These are phyloP conservation scores for Cylindroiulus punctatus DNA, from an alignment of 2,888 invertebrate genomes.

Conservation along the genomic window DNA sequence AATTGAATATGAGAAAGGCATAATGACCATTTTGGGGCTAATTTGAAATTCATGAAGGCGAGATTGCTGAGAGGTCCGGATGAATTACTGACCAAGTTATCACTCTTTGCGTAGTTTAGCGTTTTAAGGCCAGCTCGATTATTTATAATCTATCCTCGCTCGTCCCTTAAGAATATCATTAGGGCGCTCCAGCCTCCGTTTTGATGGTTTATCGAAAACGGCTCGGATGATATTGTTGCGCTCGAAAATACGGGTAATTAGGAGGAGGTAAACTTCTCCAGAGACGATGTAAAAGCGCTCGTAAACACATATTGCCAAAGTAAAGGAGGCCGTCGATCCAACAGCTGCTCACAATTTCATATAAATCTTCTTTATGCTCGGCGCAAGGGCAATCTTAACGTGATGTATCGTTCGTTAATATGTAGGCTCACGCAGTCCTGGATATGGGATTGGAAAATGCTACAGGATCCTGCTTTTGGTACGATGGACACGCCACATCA, in stretches of 20 bases:
- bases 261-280: slow-evolving; percentile 34
- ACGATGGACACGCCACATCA: no score
- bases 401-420: slow-evolving; percentile 29
- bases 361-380: slow-evolving; percentile 23
- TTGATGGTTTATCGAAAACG: slow-evolving; percentile 1
- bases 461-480: no score
- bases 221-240: neutral
- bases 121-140: slow-evolving; percentile 21
- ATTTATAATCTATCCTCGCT: neutral
- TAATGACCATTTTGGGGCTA: slow-evolving; percentile 1
- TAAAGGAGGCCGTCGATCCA: slow-evolving; percentile 1
- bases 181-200: neutral
- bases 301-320: slow-evolving; percentile 38
- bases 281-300: slow-evolving; percentile 37
- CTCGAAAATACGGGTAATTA: slow-evolving; percentile 12
- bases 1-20: neutral
- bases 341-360: slow-evolving; percentile 42
- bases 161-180: slow-evolving; percentile 34
- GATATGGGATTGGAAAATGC: no score
- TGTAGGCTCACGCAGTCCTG: no score
- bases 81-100: slow-evolving; percentile 9
- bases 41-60: slow-evolving; percentile 22
- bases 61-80: neutral
- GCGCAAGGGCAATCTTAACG: neutral
- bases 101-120: neutral